Evolutionary conservation across 92 coral and sea anemone species (phyloP).

Genomic region (Porites rus): DNA sequence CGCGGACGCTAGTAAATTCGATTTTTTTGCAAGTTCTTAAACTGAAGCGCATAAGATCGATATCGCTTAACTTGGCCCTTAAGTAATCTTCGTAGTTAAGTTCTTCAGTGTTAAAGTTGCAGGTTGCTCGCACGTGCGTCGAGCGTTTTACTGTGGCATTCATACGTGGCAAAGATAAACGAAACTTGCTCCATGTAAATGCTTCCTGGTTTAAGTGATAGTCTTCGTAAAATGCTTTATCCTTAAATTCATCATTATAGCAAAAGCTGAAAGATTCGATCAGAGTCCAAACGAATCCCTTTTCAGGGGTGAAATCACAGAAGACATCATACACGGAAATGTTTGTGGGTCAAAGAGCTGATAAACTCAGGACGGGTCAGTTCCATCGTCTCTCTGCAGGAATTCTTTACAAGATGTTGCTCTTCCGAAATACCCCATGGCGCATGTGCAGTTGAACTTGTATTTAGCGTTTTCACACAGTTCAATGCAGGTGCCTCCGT

Average conservation of each 20-base stretch:
- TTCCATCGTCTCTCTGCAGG: background rate
- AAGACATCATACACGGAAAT: background rate
- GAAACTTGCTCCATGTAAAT: conserved; percentile 48
- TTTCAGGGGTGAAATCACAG: conserved; percentile 57
- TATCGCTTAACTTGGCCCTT: conserved; percentile 37
- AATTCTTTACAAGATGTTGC: conserved; percentile 7
- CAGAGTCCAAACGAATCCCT: conserved; percentile 60
- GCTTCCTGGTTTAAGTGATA: conserved; percentile 21
- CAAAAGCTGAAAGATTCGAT: conserved; percentile 56
- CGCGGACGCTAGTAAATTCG: conserved; percentile 43
- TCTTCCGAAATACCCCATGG: conserved; percentile 24
- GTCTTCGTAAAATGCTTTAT: conserved; percentile 16
- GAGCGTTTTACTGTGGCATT: conserved; percentile 22
- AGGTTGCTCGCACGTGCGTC: conserved; percentile 57
- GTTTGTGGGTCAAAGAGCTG: conserved; percentile 15
- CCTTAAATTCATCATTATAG: conserved; percentile 9
- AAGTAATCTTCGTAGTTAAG: conserved; percentile 52
- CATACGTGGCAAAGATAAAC: conserved; percentile 41
- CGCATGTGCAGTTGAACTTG: conserved; percentile 60
- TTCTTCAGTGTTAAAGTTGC: conserved; percentile 52
- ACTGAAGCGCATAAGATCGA: conserved; percentile 19
- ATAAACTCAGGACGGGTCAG: conserved; percentile 4
- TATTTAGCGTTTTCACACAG: conserved; percentile 53
- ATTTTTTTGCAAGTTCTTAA: conserved; percentile 22
- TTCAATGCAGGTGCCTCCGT: conserved; percentile 67